Base-by-base conservation (phyloP, 2,888 invertebrate species). In the Temnothorax rugatulus region DNA sequence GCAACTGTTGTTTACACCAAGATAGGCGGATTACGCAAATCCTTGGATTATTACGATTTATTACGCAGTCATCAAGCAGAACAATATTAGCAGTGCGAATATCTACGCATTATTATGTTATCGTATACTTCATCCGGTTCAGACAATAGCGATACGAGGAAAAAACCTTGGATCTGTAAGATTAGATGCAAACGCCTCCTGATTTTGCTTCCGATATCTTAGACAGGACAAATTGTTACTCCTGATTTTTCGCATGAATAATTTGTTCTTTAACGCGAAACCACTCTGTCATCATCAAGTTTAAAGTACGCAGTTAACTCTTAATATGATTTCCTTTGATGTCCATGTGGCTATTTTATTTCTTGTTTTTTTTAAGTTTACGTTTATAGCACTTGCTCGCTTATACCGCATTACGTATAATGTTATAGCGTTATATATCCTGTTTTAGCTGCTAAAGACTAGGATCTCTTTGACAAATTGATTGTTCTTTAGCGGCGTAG, bases 81-180 rank as follows among this genome's bases (percentile, higher is more conserved):
- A 34, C 34, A 34, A 47, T 8, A 54, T 54, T 2, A 4, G 34
- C 34, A 34, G 34, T 34, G n/a, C 50, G 21, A 52, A 82, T 69
- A 47, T 82, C 38, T 52, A 50, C 54, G 74, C 4, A n/a, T 75
- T 82, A 63, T 82, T 61, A 63, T 74, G 25, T 85, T 84, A 84
- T 82, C 84, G 21, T 44, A 54, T 38, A 64, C 3, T 54, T 57
- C 81, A 85, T 64, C 79, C 38, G 57, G 47, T 29, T 7, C 7
- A 21, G 13, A 18, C 29, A 21, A 77, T 1, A 34, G 34, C 74
- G 64, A 54, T 29, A 71, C 21, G 18, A 61, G 0, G 38, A 59
- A 74, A 71, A 63, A 84, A n/a, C 86, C 86, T 88, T 84, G 82
- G 64, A 85, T 85, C 21, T 69, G 34, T 50, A 11, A 75, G 79